Percentiles rank a stretch among this genome's conserved stretches.
Evolutionary conservation across 2,888 invertebrate species (phyloP).

Genomic region (Linnaemya vulpina): DNA sequence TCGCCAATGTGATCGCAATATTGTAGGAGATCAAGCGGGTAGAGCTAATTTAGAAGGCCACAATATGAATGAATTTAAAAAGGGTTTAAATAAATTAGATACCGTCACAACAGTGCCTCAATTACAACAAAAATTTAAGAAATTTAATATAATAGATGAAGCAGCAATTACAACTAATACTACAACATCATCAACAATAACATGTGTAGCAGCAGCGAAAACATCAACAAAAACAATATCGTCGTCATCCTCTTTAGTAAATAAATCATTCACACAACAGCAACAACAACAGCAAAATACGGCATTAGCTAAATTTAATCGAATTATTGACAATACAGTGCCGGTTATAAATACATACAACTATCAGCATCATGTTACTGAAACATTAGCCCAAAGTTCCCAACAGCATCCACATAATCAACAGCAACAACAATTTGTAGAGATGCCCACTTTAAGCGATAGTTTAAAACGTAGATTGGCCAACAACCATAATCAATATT

Average conservation of each 20-base stretch:
- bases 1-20: constrained; percentile 46
- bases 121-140: constrained; percentile 79
- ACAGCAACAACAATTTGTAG: constrained; percentile 72
- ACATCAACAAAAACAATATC: constrained; percentile 73
- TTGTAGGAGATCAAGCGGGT: constrained; percentile 54
- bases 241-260: constrained; percentile 73
- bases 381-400: constrained; percentile 69
- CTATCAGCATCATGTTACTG: constrained; percentile 74
- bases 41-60: constrained; percentile 51
- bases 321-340: constrained; percentile 81
- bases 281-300: constrained; percentile 78
- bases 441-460: constrained; percentile 75
- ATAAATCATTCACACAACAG: constrained; percentile 74
- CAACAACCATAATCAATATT: constrained; percentile 70
- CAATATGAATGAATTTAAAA: constrained; percentile 35
- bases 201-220: constrained; percentile 70
- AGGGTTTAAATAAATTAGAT: constrained; percentile 77
- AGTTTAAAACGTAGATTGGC: constrained; percentile 75
- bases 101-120: constrained; percentile 83
- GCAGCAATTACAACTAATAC: constrained; percentile 73
- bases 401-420: constrained; percentile 71
- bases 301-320: constrained; percentile 83
- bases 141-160: constrained; percentile 71
- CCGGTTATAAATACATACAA: constrained; percentile 76
- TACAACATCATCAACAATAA: constrained; percentile 73